Percentiles rank a stretch among this genome's conserved stretches.
Evolutionary conservation across 2,113 vertebrate species (phyloP).

Genomic region (Actinemys pallida): DNA sequence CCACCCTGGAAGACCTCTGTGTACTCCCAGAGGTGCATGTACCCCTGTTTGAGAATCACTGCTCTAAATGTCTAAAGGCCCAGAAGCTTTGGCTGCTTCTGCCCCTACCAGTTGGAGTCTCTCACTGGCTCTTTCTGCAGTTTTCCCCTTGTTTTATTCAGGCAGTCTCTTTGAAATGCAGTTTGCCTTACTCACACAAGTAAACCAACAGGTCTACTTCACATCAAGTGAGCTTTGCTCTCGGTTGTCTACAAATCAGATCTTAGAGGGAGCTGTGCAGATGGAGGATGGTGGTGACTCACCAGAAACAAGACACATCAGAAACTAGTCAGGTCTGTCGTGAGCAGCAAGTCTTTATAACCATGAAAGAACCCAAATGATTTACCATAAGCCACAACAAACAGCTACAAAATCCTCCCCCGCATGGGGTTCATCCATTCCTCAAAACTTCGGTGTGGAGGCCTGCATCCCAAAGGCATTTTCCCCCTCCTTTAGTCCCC

Average conservation of each 20-base stretch:
- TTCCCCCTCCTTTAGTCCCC: background rate
- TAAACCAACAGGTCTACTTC: background rate
- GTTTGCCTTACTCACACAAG: background rate
- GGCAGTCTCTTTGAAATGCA: background rate
- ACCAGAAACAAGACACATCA: background rate
- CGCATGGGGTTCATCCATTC: background rate
- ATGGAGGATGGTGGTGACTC: background rate
- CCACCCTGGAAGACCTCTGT: too few species aligned
- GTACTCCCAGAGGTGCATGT: too few species aligned
- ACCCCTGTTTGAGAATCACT: too few species aligned
- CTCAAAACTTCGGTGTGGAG: background rate
- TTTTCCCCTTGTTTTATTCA: background rate
- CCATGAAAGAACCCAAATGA: background rate
- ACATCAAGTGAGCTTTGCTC: background rate
- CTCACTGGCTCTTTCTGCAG: background rate
- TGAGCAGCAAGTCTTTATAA: background rate
- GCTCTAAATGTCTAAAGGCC: background rate
- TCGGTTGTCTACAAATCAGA: background rate
- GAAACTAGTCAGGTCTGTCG: background rate
- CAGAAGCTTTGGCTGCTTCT: background rate
- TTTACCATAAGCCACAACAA: background rate
- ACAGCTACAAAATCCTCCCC: accelerated
- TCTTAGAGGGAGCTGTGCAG: background rate
- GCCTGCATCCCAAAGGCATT: background rate
- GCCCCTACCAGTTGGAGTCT: background rate